A percentile compares a stretch with the other conserved stretches of the same genome.
These are phyloP conservation scores for Rhinella marina DNA, from an alignment of 2,797 vertebrate species.

Conservation along the genomic window DNA sequence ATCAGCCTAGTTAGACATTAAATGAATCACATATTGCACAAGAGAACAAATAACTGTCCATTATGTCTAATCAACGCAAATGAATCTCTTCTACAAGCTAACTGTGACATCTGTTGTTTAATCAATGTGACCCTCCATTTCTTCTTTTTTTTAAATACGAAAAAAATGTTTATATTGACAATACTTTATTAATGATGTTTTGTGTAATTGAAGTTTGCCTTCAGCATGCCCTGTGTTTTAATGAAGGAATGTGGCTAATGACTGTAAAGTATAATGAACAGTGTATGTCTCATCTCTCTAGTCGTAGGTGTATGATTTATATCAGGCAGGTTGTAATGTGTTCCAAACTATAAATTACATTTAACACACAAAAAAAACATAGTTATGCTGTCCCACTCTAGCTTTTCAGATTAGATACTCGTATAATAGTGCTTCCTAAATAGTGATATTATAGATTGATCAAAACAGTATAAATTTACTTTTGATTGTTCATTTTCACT, in stretches of 20 bases:
- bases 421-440: neutral
- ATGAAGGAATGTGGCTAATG: neutral
- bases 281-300: conserved; percentile 50
- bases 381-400: neutral
- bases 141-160: conserved; percentile 1
- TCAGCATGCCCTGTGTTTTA: conserved; percentile 45
- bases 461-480: neutral
- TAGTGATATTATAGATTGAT: neutral
- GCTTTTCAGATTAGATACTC: neutral
- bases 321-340: neutral
- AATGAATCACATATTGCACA: conserved; percentile 50
- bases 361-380: conserved; percentile 25
- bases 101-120: conserved; percentile 53
- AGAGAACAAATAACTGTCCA: conserved; percentile 56
- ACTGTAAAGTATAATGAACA: conserved; percentile 55
- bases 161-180: conserved; percentile 56
- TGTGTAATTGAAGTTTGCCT: conserved; percentile 47
- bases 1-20: conserved; percentile 56
- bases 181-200: conserved; percentile 58
- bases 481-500: neutral
- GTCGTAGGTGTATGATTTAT: conserved; percentile 55
- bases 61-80: conserved; percentile 56
- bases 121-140: conserved; percentile 57
- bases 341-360: conserved; percentile 39
- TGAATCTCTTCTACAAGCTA: conserved; percentile 55